A percentile compares a stretch with the other conserved stretches of the same genome.
phyloP scores from a whole-genome alignment of 2,797 vertebrate genomes.

The Limosa lapponica region DNA sequence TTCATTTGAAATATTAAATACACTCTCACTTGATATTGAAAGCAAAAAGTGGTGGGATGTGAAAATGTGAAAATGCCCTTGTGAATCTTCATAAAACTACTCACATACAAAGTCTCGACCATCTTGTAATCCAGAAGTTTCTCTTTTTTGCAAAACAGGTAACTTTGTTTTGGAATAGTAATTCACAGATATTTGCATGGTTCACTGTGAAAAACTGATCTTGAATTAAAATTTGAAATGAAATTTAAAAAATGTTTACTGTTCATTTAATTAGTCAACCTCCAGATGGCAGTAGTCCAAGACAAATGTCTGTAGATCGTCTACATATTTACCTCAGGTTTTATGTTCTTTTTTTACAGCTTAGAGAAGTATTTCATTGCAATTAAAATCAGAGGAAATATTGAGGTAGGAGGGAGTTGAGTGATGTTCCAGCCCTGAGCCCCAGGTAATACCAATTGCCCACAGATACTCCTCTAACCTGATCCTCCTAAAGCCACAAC shows the following conservation, averaged over 20 bases:
- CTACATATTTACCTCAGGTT: background rate
- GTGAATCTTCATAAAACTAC: background rate
- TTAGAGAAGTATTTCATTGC: background rate
- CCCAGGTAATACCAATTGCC: background rate
- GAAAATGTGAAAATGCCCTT: background rate
- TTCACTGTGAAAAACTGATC: background rate
- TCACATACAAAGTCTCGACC: background rate
- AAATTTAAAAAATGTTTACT: background rate
- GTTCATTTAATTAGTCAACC: background rate
- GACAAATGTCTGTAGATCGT: background rate
- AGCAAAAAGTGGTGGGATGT: background rate
- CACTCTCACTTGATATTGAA: background rate
- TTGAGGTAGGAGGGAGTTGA: background rate
- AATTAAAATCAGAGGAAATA: background rate
- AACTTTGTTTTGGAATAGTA: background rate
- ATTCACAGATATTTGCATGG: background rate
- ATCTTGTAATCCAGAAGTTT: background rate
- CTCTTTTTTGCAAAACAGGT: accelerated
- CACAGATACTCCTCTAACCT: background rate
- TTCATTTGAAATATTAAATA: background rate
- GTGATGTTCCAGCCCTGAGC: background rate
- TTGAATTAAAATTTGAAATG: background rate
- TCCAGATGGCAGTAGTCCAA: background rate
- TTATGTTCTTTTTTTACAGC: background rate
- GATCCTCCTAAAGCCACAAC: no score